These are phyloP conservation scores for Lucilia sericata DNA, from an alignment of 1,140 invertebrate genomes.

Conservation along the genomic window DNA sequence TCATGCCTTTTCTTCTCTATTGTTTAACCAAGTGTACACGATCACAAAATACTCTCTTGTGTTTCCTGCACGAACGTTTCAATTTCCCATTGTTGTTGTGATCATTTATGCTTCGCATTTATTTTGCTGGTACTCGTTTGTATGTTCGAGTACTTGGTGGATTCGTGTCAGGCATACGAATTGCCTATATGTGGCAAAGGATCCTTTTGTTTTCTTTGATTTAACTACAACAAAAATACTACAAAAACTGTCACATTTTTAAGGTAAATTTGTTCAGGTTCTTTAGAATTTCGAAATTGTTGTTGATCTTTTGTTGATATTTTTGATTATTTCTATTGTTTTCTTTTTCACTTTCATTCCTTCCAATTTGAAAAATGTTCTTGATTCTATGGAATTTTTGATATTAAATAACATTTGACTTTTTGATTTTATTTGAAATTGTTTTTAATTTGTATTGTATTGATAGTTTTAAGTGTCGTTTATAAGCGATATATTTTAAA, in stretches of 20 bases:
- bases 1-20: not conserved
- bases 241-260: slow-evolving; percentile 23
- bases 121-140: no score
- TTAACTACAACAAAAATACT: no score
- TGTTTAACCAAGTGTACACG: not conserved
- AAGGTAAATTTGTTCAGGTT: slow-evolving; percentile 21
- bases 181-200: not conserved
- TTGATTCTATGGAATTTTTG: not conserved
- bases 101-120: no score
- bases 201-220: slow-evolving; percentile 2
- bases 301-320: not conserved
- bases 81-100: not conserved
- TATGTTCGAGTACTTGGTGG: no score
- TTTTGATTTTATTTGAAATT: not conserved
- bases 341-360: not conserved
- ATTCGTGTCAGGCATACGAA: slow-evolving; percentile 10
- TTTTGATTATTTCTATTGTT: not conserved
- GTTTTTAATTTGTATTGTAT: no score
- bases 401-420: not conserved
- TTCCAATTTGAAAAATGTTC: not conserved
- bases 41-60: not conserved
- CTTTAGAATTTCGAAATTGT: not conserved
- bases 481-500: no score
- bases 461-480: no score
- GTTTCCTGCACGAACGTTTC: slow-evolving; percentile 12